Evolutionary conservation across 1,140 invertebrate species (phyloP).

Genomic region (Prorops nasuta): DNA sequence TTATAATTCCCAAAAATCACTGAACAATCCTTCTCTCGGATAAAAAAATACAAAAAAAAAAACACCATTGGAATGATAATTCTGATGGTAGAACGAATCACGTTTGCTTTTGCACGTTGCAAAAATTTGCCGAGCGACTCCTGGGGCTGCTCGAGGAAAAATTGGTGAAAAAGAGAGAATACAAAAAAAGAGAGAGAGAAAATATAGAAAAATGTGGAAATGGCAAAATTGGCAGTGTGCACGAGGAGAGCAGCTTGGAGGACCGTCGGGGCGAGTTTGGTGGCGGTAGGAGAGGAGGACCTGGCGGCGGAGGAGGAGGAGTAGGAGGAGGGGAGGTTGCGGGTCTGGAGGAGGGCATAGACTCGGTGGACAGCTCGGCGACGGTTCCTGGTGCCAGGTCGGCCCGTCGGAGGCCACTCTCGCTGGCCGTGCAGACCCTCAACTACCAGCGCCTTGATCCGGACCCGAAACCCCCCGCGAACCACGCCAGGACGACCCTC

Average conservation of each 20-base stretch:
- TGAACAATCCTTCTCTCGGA: too few relatives aligned
- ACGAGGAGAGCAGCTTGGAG: slow-evolving; percentile 44
- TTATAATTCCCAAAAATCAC: too few relatives aligned
- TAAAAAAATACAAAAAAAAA: too few relatives aligned
- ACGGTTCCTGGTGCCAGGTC: slow-evolving; percentile 35
- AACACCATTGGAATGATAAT: too few relatives aligned
- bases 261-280: slow-evolving; percentile 20
- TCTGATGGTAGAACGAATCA: too few relatives aligned
- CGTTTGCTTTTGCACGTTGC: too few relatives aligned
- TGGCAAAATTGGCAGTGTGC: slow-evolving; percentile 41
- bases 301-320: slow-evolving; percentile 26
- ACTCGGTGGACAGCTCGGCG: slow-evolving; percentile 33
- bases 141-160: too few relatives aligned
- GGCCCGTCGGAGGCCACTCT: slow-evolving; percentile 45
- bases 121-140: too few relatives aligned
- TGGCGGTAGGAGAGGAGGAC: slow-evolving; percentile 25
- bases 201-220: slow-evolving; percentile 3
- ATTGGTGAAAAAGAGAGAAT: slow-evolving; percentile 1
- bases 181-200: slow-evolving; percentile 1
- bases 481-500: slow-evolving; percentile 4
- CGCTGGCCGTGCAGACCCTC: slow-evolving; percentile 49
- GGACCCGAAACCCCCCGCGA: slow-evolving; percentile 16
- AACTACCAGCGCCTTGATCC: slow-evolving; percentile 50
- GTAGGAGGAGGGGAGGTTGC: slow-evolving; percentile 34
- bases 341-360: slow-evolving; percentile 34